Conservation (phyloP, 2,888 invertebrate genomes). For the Dynastes maya region DNA sequence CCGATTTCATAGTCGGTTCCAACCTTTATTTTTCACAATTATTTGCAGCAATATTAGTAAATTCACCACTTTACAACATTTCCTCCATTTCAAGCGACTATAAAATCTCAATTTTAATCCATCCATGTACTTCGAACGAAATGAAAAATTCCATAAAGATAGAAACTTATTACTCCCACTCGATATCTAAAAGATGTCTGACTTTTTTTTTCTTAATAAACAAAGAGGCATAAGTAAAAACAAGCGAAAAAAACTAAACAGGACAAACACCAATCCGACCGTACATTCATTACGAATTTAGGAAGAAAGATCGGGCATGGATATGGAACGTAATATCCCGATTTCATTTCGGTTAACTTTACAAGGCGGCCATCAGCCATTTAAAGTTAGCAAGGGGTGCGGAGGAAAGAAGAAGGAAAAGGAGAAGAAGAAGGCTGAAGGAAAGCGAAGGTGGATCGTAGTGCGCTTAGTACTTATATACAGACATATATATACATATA, state of each 20-base stretch:
- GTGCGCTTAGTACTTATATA: slow-evolving; percentile 1
- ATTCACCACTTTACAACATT: too few relatives aligned
- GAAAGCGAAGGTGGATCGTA: slow-evolving; percentile 2
- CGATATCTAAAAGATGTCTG: too few relatives aligned
- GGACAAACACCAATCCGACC: not conserved
- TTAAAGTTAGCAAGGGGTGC: slow-evolving; percentile 34
- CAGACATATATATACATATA: not conserved
- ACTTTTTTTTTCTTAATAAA: too few relatives aligned
- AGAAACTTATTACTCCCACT: too few relatives aligned
- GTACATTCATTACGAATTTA: slow-evolving; percentile 35
- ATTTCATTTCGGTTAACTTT: slow-evolving; percentile 44
- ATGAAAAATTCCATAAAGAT: too few relatives aligned
- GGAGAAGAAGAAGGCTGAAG: slow-evolving; percentile 26
- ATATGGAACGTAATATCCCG: slow-evolving; percentile 27
- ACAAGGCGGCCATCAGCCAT: slow-evolving; percentile 40
- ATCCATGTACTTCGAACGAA: too few relatives aligned
- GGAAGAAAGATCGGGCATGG: not conserved
- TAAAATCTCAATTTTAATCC: too few relatives aligned
- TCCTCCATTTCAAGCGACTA: too few relatives aligned
- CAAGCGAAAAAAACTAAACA: not conserved
- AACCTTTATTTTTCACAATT: too few relatives aligned
- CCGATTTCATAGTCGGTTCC: too few relatives aligned
- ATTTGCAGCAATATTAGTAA: too few relatives aligned
- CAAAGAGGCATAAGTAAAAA: too few relatives aligned
- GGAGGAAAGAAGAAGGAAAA: not conserved